A percentile compares a stretch with the other conserved stretches of the same genome.
phyloP scores from a whole-genome alignment of 2,797 vertebrate species.

The Hippocampus kuda region DNA sequence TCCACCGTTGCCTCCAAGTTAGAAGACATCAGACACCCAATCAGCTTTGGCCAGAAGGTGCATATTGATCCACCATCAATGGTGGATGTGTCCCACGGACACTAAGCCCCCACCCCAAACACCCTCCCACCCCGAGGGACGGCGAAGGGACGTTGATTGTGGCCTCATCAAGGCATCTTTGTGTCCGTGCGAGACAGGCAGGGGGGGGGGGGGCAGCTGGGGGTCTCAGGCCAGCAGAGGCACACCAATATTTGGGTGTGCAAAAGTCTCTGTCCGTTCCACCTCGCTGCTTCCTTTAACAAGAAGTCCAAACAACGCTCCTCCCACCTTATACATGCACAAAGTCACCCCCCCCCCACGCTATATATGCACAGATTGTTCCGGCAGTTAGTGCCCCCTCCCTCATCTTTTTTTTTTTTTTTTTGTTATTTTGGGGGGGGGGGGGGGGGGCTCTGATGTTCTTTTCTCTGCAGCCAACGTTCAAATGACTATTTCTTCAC shows the following conservation, averaged over 20 bases:
- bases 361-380: slow-evolving; percentile 29
- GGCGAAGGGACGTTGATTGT: slow-evolving; percentile 42
- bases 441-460: slow-evolving; percentile 21
- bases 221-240: slow-evolving; percentile 56
- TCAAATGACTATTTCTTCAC: slow-evolving; percentile 61
- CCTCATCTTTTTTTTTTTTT: slow-evolving; percentile 20
- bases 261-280: slow-evolving; percentile 47
- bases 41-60: slow-evolving; percentile 22
- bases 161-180: slow-evolving; percentile 47
- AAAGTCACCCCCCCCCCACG: not conserved
- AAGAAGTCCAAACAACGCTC: slow-evolving; percentile 30
- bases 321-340: slow-evolving; percentile 9
- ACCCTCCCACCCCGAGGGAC: slow-evolving; percentile 20
- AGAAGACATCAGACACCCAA: slow-evolving; percentile 3
- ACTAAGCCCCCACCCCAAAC: not conserved
- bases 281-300: slow-evolving; percentile 60
- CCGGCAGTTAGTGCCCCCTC: slow-evolving; percentile 28
- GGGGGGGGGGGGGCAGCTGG: slow-evolving; percentile 38
- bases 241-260: slow-evolving; percentile 54
- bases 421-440: slow-evolving; percentile 3
- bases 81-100: slow-evolving; percentile 6
- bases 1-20: not conserved
- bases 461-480: slow-evolving; percentile 61
- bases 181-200: slow-evolving; percentile 27
- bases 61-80: slow-evolving; percentile 33